A percentile compares a stretch with the other conserved stretches of the same genome.
Evolutionary conservation across 1,140 invertebrate genomes (phyloP).

Genomic region (Artemia franciscana): DNA sequence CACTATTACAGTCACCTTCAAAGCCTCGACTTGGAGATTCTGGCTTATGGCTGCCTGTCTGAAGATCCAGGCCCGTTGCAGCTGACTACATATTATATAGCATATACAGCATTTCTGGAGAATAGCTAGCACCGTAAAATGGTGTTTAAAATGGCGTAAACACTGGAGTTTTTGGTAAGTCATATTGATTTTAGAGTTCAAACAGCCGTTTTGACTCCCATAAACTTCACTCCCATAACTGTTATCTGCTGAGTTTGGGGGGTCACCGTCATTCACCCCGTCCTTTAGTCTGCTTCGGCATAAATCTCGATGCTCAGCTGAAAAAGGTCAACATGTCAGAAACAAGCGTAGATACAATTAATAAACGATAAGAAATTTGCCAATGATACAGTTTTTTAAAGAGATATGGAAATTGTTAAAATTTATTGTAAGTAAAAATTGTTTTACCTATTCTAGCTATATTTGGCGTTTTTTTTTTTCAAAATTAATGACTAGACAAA

Average conservation of each 20-base stretch:
- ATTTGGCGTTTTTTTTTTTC: no score
- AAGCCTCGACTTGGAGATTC: background rate
- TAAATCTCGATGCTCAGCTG: no score
- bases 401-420: no score
- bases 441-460: no score
- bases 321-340: no score
- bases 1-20: slow-evolving; percentile 26
- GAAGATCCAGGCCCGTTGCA: slow-evolving; percentile 11
- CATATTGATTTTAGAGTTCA: slow-evolving; percentile 39
- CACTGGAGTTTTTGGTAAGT: slow-evolving; percentile 32
- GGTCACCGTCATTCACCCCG: no score
- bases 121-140: slow-evolving; percentile 49
- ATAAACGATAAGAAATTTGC: no score
- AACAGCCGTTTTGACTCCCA: slow-evolving; percentile 35
- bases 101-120: slow-evolving; percentile 35
- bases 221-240: background rate
- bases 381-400: no score
- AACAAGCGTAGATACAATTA: no score
- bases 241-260: background rate
- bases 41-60: background rate
- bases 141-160: slow-evolving; percentile 34
- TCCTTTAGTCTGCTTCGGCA: no score
- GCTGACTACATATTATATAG: slow-evolving; percentile 10
- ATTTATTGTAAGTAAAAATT: no score
- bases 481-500: no score